phyloP scores from a whole-genome alignment of 2,888 invertebrate species.

The Idaea aversata region DNA sequence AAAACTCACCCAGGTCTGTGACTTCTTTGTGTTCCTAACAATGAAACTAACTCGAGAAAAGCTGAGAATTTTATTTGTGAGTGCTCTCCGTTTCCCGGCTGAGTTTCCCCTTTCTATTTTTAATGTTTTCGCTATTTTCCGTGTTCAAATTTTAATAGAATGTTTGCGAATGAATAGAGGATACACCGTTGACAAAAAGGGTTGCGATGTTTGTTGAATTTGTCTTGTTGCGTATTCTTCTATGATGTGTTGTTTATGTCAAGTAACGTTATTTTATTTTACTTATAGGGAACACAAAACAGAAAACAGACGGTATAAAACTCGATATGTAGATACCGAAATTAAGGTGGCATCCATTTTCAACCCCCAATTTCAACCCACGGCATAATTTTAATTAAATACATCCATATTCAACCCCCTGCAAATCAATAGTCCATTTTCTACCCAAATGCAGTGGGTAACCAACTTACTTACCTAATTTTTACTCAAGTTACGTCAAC shows the following conservation, averaged over 20 bases:
- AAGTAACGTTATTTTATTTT: neutral
- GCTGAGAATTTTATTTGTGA: conserved; percentile 25
- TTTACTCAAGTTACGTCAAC: too few relatives aligned
- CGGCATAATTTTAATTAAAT: too few relatives aligned
- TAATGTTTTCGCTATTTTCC: conserved; percentile 25
- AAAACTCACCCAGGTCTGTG: conserved; percentile 10
- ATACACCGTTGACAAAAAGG: neutral
- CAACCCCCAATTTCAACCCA: too few relatives aligned
- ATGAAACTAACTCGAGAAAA: conserved; percentile 26
- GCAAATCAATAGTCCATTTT: too few relatives aligned
- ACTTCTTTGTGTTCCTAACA: conserved; percentile 25
- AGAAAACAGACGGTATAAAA: too few relatives aligned
- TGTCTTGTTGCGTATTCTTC: conserved; percentile 7
- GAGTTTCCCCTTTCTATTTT: conserved; percentile 22
- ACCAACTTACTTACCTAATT: too few relatives aligned
- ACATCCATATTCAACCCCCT: too few relatives aligned
- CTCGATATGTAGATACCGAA: too few relatives aligned
- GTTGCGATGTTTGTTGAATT: neutral
- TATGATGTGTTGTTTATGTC: neutral
- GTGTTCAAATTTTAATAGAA: conserved; percentile 24
- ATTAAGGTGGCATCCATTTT: too few relatives aligned
- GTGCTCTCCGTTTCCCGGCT: conserved; percentile 16
- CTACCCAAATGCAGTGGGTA: too few relatives aligned
- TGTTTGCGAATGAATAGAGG: conserved; percentile 10
- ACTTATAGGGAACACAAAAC: neutral